Percentiles rank a stretch among this genome's conserved stretches.
These are phyloP conservation scores for Mesochorus sp. DNA, from an alignment of 2,888 invertebrate genomes.

Conservation along the genomic window DNA sequence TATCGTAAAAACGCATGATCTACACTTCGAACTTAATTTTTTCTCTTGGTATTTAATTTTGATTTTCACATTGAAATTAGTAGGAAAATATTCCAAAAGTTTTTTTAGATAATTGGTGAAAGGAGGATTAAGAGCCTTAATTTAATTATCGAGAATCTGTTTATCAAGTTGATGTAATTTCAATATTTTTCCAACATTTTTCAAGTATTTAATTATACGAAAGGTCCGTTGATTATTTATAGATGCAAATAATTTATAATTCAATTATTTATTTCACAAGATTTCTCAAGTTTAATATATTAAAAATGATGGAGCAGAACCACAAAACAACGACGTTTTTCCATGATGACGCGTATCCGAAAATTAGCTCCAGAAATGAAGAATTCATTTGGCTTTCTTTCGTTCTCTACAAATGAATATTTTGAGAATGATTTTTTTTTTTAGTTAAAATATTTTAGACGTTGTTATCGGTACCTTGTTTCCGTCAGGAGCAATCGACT, in stretches of 20 bases:
- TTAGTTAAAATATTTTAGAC: not conserved
- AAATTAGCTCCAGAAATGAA: conserved; percentile 17
- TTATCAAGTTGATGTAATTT: too few relatives aligned
- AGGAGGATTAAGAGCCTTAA: too few relatives aligned
- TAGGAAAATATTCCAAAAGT: too few relatives aligned
- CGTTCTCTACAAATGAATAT: not conserved
- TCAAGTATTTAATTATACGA: not conserved
- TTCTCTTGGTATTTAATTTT: too few relatives aligned
- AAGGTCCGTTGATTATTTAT: not conserved
- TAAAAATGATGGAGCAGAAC: conserved; percentile 37
- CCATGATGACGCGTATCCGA: conserved; percentile 32
- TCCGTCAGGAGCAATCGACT: conserved; percentile 13
- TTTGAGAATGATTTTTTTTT: not conserved
- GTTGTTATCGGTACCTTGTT: conserved; percentile 6
- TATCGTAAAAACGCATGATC: not conserved
- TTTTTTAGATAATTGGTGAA: too few relatives aligned
- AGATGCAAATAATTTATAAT: not conserved
- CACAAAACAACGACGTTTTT: conserved; percentile 54
- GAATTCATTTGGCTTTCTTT: not conserved
- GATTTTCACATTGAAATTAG: too few relatives aligned
- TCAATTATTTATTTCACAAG: conserved; percentile 16
- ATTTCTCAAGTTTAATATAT: conserved; percentile 28
- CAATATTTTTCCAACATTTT: not conserved
- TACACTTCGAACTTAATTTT: not conserved
- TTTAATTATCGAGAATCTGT: too few relatives aligned